Percentiles rank a stretch among this genome's conserved stretches.
phyloP scores from a whole-genome alignment of 2,797 vertebrate genomes.

The Botia almorhae region DNA sequence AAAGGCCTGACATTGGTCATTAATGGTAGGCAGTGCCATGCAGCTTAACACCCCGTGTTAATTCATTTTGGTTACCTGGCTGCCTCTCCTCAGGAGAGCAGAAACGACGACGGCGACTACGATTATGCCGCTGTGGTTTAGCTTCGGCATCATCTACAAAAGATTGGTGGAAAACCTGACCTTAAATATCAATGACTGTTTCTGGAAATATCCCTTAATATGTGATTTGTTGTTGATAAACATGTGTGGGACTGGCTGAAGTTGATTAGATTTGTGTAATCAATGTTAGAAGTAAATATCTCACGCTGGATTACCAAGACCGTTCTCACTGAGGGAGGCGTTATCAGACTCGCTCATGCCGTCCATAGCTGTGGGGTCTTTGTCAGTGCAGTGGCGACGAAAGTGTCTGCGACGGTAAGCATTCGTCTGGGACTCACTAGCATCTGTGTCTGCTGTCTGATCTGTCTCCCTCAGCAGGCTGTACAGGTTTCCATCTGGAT shows the following conservation, averaged over 20 bases:
- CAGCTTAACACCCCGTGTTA: constrained; percentile 52
- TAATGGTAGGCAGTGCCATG: constrained; percentile 68
- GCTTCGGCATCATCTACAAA: constrained; percentile 92
- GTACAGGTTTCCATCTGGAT: constrained; percentile 89
- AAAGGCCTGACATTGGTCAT: constrained; percentile 55
- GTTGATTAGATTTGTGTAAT: neutral
- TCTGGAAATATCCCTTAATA: neutral
- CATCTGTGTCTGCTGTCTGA: constrained; percentile 96
- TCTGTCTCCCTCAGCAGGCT: constrained; percentile 93
- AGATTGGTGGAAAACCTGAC: neutral
- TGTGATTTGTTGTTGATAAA: neutral
- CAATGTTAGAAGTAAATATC: neutral
- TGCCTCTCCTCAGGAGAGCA: constrained; percentile 96
- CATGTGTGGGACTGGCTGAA: neutral
- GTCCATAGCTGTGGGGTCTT: constrained; percentile 93
- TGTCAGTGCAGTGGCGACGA: constrained; percentile 93
- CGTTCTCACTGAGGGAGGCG: constrained; percentile 94
- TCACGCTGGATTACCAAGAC: constrained; percentile 83
- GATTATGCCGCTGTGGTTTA: constrained; percentile 97
- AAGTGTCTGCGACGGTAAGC: constrained; percentile 91
- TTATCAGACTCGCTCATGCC: constrained; percentile 98
- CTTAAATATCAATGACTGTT: neutral
- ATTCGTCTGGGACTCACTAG: constrained; percentile 91
- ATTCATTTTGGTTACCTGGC: constrained; percentile 90
- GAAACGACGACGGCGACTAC: constrained; percentile 92